These are phyloP conservation scores for Nomada lathburiana DNA, from an alignment of 2,888 invertebrate species.

Conservation along the genomic window DNA sequence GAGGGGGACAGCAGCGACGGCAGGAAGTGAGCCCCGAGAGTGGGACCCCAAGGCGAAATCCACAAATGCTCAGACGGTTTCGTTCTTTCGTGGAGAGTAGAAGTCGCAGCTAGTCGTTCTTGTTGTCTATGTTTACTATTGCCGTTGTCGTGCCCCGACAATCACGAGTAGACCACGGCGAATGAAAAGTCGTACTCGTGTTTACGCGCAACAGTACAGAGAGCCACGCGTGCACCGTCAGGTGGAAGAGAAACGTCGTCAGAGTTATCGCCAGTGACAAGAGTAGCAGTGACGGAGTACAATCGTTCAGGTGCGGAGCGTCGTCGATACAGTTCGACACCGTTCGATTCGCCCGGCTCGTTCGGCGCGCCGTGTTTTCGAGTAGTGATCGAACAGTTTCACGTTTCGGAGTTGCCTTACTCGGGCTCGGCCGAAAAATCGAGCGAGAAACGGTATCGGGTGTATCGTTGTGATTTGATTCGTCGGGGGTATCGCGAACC, in stretches of 20 bases:
- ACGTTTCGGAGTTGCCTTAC: neutral
- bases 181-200: slow-evolving; percentile 28
- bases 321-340: neutral
- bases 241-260: slow-evolving; percentile 1
- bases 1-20: slow-evolving; percentile 74
- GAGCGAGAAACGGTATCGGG: slow-evolving; percentile 25
- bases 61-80: slow-evolving; percentile 80
- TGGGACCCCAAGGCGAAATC: slow-evolving; percentile 73
- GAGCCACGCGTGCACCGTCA: slow-evolving; percentile 21
- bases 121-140: slow-evolving; percentile 23
- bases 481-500: slow-evolving; percentile 82
- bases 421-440: neutral
- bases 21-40: slow-evolving; percentile 76
- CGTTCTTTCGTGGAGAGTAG: slow-evolving; percentile 81
- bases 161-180: neutral
- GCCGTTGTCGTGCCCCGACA: slow-evolving; percentile 14
- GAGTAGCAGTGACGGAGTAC: slow-evolving; percentile 4
- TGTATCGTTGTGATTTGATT: slow-evolving; percentile 66
- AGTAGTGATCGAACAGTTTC: neutral
- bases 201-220: slow-evolving; percentile 14
- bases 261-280: neutral
- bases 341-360: neutral
- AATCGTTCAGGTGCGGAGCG: neutral
- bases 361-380: neutral
- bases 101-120: slow-evolving; percentile 81